phyloP scores from a whole-genome alignment of 2,888 invertebrate species.

The Lissocephala sabroskyi region DNA sequence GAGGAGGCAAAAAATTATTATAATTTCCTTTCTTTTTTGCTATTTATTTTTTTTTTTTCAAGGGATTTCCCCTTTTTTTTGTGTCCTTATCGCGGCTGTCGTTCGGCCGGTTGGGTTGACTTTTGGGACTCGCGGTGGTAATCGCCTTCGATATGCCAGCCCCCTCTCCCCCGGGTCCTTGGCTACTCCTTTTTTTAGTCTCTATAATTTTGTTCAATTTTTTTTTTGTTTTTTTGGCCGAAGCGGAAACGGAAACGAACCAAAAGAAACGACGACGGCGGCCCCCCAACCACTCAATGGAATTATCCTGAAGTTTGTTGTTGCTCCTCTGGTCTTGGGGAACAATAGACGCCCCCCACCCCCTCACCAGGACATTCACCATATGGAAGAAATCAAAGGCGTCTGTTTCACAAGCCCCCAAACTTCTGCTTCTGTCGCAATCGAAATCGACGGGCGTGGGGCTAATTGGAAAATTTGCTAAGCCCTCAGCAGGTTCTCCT shows the following conservation, averaged over 20 bases:
- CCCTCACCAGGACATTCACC: background rate
- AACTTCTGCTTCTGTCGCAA: too few relatives aligned
- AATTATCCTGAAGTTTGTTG: too few relatives aligned
- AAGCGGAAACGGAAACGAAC: slow-evolving; percentile 55
- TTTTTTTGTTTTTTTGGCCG: too few relatives aligned
- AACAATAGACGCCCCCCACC: background rate
- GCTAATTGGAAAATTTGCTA: too few relatives aligned
- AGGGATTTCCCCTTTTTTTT: slow-evolving; percentile 4
- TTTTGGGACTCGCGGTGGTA: slow-evolving; percentile 31
- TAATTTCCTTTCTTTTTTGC: slow-evolving; percentile 37
- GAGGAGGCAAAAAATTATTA: slow-evolving; percentile 52
- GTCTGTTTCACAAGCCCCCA: too few relatives aligned
- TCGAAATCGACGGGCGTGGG: too few relatives aligned
- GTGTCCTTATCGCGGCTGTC: slow-evolving; percentile 5
- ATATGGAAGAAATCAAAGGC: slow-evolving; percentile 46
- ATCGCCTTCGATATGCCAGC: slow-evolving; percentile 48
- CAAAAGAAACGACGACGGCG: slow-evolving; percentile 7
- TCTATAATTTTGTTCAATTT: slow-evolving; percentile 24
- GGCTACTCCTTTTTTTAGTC: too few relatives aligned
- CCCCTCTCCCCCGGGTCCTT: slow-evolving; percentile 12
- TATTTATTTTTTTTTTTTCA: slow-evolving; percentile 18
- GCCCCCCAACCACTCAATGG: background rate
- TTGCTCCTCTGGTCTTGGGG: too few relatives aligned
- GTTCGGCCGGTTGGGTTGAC: slow-evolving; percentile 35
- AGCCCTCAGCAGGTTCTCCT: too few relatives aligned